Conservation (phyloP, 2,113 vertebrate genomes). For the Chloroceryle aenea region DNA sequence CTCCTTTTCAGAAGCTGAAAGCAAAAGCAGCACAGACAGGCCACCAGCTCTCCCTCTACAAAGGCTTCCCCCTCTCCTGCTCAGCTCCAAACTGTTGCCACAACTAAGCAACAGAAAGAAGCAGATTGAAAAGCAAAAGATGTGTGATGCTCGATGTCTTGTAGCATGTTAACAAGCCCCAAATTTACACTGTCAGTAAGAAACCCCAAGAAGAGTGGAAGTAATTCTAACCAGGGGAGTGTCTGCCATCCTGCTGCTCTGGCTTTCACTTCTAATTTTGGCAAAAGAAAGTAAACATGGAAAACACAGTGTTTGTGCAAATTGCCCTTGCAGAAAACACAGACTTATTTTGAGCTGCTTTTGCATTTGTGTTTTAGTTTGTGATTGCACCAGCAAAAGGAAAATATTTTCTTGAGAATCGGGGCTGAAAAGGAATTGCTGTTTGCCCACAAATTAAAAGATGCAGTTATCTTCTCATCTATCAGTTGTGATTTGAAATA, state of each 20-base stretch:
- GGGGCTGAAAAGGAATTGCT: not conserved
- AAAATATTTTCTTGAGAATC: not conserved
- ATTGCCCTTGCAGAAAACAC: not conserved
- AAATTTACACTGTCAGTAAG: slow-evolving; percentile 45
- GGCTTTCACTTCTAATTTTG: slow-evolving; percentile 66
- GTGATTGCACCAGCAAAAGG: not conserved
- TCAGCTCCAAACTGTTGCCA: not conserved
- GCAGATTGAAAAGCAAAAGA: slow-evolving; percentile 22
- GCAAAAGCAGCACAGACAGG: not conserved
- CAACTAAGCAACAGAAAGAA: not conserved
- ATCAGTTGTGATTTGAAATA: not conserved
- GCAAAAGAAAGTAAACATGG: slow-evolving; percentile 47
- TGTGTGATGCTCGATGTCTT: not conserved
- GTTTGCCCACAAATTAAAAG: not conserved
- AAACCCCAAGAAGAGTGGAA: slow-evolving; percentile 45
- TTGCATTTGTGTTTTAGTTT: not conserved
- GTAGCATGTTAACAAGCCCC: slow-evolving; percentile 6
- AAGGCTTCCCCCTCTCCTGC: not conserved
- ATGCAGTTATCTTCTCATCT: not conserved
- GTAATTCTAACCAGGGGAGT: slow-evolving; percentile 50
- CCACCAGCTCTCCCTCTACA: not conserved
- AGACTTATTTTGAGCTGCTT: not conserved
- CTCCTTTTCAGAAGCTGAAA: not conserved
- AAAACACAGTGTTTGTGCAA: not conserved
- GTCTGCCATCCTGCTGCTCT: slow-evolving; percentile 59